Base-by-base conservation (phyloP, 30 jellyfish, hydroid and myxozoan genomes). In the Pelagia noctiluca region DNA sequence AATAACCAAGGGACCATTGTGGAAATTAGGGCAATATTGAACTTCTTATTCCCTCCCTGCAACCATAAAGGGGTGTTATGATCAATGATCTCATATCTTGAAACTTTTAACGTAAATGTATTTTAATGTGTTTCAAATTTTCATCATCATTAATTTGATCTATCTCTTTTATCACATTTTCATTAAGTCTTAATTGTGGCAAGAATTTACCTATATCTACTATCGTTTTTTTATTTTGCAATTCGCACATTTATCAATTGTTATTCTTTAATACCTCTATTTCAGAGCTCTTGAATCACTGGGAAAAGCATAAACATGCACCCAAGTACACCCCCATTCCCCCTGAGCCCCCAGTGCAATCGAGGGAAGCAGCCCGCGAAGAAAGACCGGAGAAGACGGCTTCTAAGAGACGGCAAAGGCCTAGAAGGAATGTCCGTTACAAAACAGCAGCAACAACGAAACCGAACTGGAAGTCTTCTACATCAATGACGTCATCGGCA, bases 271-370 rank as follows among this genome's bases (percentile, higher is more conserved):
- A 10, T 37, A 34, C 1, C 18, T 42, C 87, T 4, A 35, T 11
- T 31, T 74, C 34, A 80, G 91, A 80, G 67, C 70, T 80, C 2
- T 62, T 80, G 54, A 80, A 80, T 33, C 91, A 80, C 19, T 80
- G 91, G 91, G 91, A 80, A 66, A 80, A 80, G 46, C 28, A 80
- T 61, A 80, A 50, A 34, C 38, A 80, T 23, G 23, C 76, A 12
- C 78, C 85, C 23, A 80, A 80, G 36, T 80, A 80, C 50, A 46
- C 89, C 7, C 91, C 80, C 18, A 65, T 16, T 34, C 36, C 48
- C 26, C 13, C 29, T 10, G 71, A 63, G 0, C 11, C 33, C 0
- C 90, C 82, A 31, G 49, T 66, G 26, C 79, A 78, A 21, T 53
- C 88, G 23, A 33, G 49, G 11, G 28, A 77, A 38, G 42, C 37